phyloP scores from a whole-genome alignment of 1,140 invertebrate genomes.

The Marisa cornuarietis region DNA sequence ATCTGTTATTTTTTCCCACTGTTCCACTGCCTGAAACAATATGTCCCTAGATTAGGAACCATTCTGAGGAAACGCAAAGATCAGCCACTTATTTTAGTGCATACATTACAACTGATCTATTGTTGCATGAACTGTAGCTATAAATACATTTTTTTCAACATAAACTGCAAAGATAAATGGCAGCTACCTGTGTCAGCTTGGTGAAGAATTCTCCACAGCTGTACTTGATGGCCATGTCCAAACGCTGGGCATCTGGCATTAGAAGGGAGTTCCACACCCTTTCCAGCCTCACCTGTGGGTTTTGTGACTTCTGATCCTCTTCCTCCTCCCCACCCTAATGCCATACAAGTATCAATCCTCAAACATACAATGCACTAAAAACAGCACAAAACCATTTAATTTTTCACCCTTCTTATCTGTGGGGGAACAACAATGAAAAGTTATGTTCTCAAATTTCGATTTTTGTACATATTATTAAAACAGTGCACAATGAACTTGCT shows the following conservation, averaged over 20 bases:
- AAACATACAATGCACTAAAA: too few species aligned
- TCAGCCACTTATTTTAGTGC: too few species aligned
- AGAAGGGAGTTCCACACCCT: constrained; percentile 60
- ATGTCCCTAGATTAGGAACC: neutral
- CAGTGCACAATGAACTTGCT: too few species aligned
- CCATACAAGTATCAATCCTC: too few species aligned
- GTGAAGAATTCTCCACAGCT: constrained; percentile 57
- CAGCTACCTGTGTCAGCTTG: constrained; percentile 50
- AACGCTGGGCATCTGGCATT: constrained; percentile 60
- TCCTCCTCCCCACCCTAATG: constrained; percentile 27
- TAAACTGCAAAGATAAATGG: too few species aligned
- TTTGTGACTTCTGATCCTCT: constrained; percentile 25
- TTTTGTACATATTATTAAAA: too few species aligned
- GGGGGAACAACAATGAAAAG: neutral
- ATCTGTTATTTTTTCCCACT: constrained; percentile 60
- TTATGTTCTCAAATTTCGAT: neutral
- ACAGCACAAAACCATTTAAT: neutral
- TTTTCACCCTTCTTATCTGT: neutral
- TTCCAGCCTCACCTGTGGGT: constrained; percentile 62
- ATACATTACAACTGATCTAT: too few species aligned
- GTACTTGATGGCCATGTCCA: constrained; percentile 68
- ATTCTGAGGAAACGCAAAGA: neutral
- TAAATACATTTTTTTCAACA: too few species aligned
- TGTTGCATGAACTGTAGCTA: too few species aligned
- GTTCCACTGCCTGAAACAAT: constrained; percentile 55